Evolutionary conservation across 2,797 vertebrate genomes (phyloP).

Genomic region (Phoebastria nigripes): DNA sequence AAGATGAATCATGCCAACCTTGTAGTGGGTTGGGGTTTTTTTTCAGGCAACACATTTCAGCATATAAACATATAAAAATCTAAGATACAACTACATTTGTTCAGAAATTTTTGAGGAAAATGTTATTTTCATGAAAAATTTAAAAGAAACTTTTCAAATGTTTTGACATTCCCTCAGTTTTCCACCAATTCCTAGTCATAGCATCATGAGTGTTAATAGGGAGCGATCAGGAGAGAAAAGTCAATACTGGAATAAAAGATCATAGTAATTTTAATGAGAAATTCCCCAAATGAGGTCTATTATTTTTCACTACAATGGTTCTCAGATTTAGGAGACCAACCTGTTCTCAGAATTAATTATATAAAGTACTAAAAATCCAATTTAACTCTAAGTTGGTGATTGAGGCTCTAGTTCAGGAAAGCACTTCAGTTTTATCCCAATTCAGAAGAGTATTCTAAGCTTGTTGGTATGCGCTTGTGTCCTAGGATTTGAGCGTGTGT

Average conservation of each 20-base stretch:
- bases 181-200: not conserved
- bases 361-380: not conserved
- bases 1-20: not conserved
- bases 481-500: not conserved
- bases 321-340: not conserved
- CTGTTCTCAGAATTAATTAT: not conserved
- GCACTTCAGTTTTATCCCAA: not conserved
- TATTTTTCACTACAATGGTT: not conserved
- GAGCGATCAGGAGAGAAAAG: not conserved
- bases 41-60: not conserved
- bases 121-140: not conserved
- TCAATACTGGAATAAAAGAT: not conserved
- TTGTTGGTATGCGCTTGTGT: not conserved
- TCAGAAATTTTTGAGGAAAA: not conserved
- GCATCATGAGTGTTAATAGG: not conserved
- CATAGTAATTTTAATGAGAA: not conserved
- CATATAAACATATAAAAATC: not conserved
- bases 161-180: not conserved
- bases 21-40: not conserved
- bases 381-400: not conserved
- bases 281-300: not conserved
- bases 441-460: not conserved
- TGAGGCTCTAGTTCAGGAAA: not conserved
- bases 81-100: not conserved
- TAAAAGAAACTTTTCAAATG: not conserved